These are phyloP conservation scores for Entomobrya proxima DNA, from an alignment of 2,888 invertebrate genomes.

Conservation along the genomic window DNA sequence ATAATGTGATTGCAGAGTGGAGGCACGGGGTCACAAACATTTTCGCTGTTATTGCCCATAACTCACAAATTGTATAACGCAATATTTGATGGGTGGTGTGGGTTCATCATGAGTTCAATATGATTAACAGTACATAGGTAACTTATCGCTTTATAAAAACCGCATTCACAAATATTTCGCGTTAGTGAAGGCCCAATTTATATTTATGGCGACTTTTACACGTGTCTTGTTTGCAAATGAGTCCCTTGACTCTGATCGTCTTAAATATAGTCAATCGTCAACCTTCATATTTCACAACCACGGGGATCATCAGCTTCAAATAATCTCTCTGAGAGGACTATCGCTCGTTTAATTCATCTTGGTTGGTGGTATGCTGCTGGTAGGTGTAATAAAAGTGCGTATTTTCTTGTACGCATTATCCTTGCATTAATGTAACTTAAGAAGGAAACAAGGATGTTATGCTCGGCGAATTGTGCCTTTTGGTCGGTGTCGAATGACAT, in stretches of 20 bases:
- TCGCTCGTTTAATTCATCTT: not conserved
- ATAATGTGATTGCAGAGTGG: not conserved
- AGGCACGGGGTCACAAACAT: slow-evolving; percentile 19
- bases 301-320: not conserved
- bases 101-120: too few relatives aligned
- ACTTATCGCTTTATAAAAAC: not conserved
- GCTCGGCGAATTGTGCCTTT: not conserved
- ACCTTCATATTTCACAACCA: slow-evolving; percentile 10
- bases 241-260: slow-evolving; percentile 45
- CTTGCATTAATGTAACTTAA: not conserved
- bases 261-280: slow-evolving; percentile 1
- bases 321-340: not conserved
- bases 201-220: slow-evolving; percentile 43
- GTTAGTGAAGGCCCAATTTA: slow-evolving; percentile 13
- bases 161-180: not conserved
- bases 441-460: not conserved
- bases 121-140: too few relatives aligned
- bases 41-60: slow-evolving; percentile 14
- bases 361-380: not conserved
- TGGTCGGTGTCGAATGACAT: not conserved
- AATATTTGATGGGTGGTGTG: not conserved
- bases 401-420: not conserved
- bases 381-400: not conserved
- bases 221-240: slow-evolving; percentile 48
- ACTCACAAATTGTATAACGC: slow-evolving; percentile 38